Percentiles rank a stretch among this genome's conserved stretches.
phyloP scores from a whole-genome alignment of 2,797 vertebrate genomes.

The Peromyscus melanophrys region DNA sequence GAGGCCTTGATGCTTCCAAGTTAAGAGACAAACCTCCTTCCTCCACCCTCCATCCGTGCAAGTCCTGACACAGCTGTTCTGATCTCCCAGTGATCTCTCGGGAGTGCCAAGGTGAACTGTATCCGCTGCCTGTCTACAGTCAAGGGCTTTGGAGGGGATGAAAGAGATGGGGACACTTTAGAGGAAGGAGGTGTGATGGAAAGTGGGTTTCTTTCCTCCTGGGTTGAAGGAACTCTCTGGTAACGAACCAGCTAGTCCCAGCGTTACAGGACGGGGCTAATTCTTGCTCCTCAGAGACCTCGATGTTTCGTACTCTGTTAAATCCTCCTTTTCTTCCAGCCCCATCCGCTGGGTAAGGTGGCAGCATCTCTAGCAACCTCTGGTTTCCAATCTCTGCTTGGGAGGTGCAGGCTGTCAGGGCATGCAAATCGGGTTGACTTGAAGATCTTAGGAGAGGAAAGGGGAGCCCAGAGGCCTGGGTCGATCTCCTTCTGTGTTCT shows the following conservation, averaged over 20 bases:
- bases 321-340: neutral
- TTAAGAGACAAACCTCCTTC: neutral
- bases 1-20: neutral
- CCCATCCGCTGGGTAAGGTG: neutral
- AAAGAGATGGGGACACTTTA: neutral
- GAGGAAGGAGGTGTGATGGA: neutral
- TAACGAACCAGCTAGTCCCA: neutral
- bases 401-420: neutral
- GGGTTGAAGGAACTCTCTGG: neutral
- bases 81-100: neutral
- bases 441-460: slow-evolving; percentile 71
- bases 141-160: neutral
- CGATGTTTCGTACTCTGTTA: neutral
- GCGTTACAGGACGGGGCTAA: neutral
- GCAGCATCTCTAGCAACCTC: neutral
- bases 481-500: slow-evolving; percentile 48
- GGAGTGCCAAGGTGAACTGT: neutral
- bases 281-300: neutral
- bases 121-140: neutral
- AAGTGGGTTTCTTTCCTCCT: neutral
- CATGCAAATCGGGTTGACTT: slow-evolving; percentile 60
- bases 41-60: neutral
- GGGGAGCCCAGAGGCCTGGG: slow-evolving; percentile 9
- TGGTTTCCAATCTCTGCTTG: neutral
- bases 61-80: neutral